Evolutionary conservation across 2,113 vertebrate species (phyloP), one percentile per base, ranked within the genome.

Genomic region (Fulica atra): DNA sequence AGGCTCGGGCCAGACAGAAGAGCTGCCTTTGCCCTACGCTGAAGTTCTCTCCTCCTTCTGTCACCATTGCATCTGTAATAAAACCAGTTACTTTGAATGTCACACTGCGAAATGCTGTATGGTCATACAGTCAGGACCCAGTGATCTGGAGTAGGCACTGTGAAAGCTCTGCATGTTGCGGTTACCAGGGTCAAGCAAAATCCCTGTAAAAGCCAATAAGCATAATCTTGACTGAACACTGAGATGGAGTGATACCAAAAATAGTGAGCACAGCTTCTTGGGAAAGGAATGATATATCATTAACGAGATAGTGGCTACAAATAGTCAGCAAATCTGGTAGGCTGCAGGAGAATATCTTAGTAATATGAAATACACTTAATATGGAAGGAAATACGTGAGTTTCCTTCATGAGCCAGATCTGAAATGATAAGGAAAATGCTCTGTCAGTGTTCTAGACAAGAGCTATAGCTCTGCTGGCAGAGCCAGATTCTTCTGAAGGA

Each of bases 11-110:
- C 56, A 99, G 96, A 72, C 99, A 99, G 96, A 99, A 99, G 69
- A 99, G 98, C 95, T 99, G 99, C 71, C 99, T 96, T 97, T 99
- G 99, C 2, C 99, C 99, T 7, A 99, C 99, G 1, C 99, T 99
- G 94, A 99, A 99, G 95, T 99, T 99, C 96, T 99, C 99, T 11
- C 99, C 99, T 25, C 99, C 99, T 97, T 99, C 99, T 1, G 99
- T 99, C 81, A 99, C 99, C 24, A 98, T 95, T 1, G 99, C 99
- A 70, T 99, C 99, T 99, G 91, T 35, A 82, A 70, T 20, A 89
- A 53, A 80, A 48, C 7, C 35, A 76, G 31, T 48, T 59, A 35
- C 38, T 54, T 42, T 56, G 33, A 81, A 69, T 36, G 23, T 38
- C 3, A 33, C 71, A 61, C 11, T 60, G 33, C 54, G 35, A 81